Conservation (phyloP, 2,113 vertebrate species). For the Hystrix brachyura region DNA sequence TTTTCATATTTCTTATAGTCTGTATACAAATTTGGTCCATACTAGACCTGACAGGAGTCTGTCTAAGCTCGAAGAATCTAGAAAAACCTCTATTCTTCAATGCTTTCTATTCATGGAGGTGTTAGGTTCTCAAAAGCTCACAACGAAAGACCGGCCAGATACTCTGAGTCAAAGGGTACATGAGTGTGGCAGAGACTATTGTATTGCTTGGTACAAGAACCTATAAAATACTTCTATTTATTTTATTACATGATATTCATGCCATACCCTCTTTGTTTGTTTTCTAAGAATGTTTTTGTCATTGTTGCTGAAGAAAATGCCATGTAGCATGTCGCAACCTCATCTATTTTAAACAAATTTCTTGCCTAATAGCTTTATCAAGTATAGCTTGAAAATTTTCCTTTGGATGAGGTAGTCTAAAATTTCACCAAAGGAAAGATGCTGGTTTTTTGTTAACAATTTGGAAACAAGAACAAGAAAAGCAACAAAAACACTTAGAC, state of each 20-base stretch:
- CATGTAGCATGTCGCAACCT: not conserved
- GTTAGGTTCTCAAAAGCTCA: not conserved
- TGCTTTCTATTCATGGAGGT: not conserved
- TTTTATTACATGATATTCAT: conserved; percentile 24
- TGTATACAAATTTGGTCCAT: not conserved
- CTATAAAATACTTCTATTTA: not conserved
- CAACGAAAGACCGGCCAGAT: not conserved
- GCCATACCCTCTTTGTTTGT: not conserved
- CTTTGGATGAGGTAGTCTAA: not conserved
- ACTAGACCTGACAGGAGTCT: not conserved
- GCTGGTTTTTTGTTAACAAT: not conserved
- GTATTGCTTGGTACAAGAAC: not conserved
- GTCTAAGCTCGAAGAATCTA: not conserved
- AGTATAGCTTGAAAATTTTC: not conserved
- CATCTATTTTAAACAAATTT: not conserved
- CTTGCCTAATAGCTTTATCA: not conserved
- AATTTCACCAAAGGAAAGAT: not conserved
- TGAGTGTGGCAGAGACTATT: not conserved
- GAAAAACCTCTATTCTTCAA: not conserved
- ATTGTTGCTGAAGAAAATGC: not conserved
- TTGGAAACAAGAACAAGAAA: not conserved
- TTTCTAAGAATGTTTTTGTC: not conserved
- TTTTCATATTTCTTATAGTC: not conserved
- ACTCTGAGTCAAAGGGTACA: not conserved
- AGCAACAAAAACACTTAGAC: not conserved